Evolutionary conservation across 2,888 invertebrate genomes (phyloP).

Genomic region (Thera obeliscata): DNA sequence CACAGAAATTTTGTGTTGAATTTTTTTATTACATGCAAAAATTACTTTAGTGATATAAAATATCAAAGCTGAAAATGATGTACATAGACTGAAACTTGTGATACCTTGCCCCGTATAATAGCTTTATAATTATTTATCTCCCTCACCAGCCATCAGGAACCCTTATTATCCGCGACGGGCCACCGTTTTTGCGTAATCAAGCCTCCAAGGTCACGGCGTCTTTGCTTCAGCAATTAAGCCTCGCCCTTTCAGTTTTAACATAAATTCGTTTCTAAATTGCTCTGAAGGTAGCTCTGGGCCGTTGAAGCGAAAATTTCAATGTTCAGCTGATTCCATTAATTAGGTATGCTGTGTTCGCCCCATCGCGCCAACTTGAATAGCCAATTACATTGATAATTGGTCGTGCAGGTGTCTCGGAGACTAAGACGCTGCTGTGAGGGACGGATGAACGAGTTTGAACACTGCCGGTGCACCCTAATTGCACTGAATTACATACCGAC

Average conservation of each 20-base stretch:
- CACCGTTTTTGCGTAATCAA: slow-evolving; percentile 46
- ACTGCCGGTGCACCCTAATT: slow-evolving; percentile 5
- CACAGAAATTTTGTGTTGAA: background rate
- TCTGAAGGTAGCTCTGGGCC: slow-evolving; percentile 55
- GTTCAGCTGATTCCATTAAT: slow-evolving; percentile 81
- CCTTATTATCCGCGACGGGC: slow-evolving; percentile 41
- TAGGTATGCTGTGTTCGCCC: slow-evolving; percentile 73
- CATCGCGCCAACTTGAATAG: slow-evolving; percentile 78
- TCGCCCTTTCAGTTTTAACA: slow-evolving; percentile 52
- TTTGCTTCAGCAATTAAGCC: slow-evolving; percentile 43
- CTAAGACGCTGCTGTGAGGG: slow-evolving; percentile 53
- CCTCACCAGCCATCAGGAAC: slow-evolving; percentile 34
- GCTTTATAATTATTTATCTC: slow-evolving; percentile 41
- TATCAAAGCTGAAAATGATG: slow-evolving; percentile 15
- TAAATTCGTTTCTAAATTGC: slow-evolving; percentile 59
- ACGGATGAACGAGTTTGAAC: slow-evolving; percentile 10
- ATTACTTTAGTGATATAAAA: background rate
- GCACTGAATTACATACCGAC: slow-evolving; percentile 1
- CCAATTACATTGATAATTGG: slow-evolving; percentile 83
- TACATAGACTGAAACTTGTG: slow-evolving; percentile 13
- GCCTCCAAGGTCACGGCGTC: slow-evolving; percentile 44
- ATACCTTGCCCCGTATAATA: slow-evolving; percentile 30
- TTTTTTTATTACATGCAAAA: background rate
- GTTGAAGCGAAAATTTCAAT: slow-evolving; percentile 78
- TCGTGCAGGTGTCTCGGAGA: slow-evolving; percentile 76